Base-by-base conservation (phyloP, 2,113 vertebrate genomes). In the Pelodiscus sinensis region DNA sequence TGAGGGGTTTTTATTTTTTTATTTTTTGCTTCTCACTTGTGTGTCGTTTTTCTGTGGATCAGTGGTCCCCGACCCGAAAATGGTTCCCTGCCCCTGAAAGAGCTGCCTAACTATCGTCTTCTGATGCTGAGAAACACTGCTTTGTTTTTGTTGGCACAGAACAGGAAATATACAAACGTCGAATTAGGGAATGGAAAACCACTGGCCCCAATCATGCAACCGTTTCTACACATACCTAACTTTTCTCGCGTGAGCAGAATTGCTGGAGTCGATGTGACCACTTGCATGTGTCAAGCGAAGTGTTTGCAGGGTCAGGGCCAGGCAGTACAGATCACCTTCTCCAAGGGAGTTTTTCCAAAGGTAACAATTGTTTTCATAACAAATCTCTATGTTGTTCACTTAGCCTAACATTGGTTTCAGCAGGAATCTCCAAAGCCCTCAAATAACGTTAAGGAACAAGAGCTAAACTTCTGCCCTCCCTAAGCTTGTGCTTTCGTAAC, bases 201-300 rank as follows among this genome's bases (percentile, higher is more conserved):
- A 4, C 16, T 24, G 27, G 51, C 18, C 12, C 35, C 2, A 2
- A 1, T 3, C 0, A 14, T 22, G 55, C n/a, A 3, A 58, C 51
- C 4, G 68, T 9, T 15, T 21, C 13, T 6, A 31, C n/a, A 25
- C 1, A n/a, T 44, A 35, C 58, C 77, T 21, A 1, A 50, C 80
- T 1, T 3, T 3, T 16, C 31, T 1, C 6, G 2, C 29, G 44
- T 1, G n/a, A 84, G 78, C 2, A 52, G 81, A 31, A 24, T 86
- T 81, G 31, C 9, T 38, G 12, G 50, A 77, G 38, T 0, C 14
- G 82, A 16, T 9, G 52, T 82, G 52, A 27, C 24, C 10, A 22
- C 0, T 68, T 86, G 57, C n/a, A 9, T 0, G 9, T 86, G 81
- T 8, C 44, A 54, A 77, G 65, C 31, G n/a, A 68, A 35, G 8